phyloP scores from a whole-genome alignment of 2,113 vertebrate genomes.

The Leucopsar rothschildi region DNA sequence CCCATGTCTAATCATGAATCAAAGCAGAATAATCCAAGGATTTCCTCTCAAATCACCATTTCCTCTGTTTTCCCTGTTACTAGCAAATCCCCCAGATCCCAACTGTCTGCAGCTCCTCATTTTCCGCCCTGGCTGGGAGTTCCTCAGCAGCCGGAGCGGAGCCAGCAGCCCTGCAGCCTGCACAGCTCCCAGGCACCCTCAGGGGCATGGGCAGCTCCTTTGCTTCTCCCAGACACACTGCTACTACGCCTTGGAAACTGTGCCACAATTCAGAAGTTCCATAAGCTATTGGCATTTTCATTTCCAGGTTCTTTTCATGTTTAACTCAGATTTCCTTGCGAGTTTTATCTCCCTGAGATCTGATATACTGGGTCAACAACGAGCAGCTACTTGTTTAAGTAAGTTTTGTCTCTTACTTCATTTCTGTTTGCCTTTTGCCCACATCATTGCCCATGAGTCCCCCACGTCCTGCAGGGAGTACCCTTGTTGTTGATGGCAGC shows the following conservation, averaged over 20 bases:
- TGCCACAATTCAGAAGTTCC: background rate
- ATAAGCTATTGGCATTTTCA: background rate
- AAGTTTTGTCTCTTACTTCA: background rate
- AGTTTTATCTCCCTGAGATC: background rate
- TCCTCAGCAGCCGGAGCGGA: rapidly evolving
- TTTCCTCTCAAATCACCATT: constrained; percentile 30
- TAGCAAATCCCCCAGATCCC: background rate
- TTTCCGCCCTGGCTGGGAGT: rapidly evolving
- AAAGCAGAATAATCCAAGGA: constrained; percentile 40
- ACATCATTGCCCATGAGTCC: too few species aligned
- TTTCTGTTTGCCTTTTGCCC: background rate
- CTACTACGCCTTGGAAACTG: rapidly evolving
- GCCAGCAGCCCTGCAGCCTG: background rate
- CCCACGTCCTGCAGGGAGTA: background rate
- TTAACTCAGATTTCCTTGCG: background rate
- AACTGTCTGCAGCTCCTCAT: background rate
- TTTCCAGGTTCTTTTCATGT: background rate
- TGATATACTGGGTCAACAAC: background rate
- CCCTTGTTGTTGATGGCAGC: background rate
- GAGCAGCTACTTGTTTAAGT: background rate
- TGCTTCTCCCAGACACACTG: background rate
- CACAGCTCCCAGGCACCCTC: background rate
- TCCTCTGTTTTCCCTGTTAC: background rate
- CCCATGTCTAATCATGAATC: background rate
- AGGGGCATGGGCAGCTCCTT: background rate